These are phyloP conservation scores for Phragmatobia fuliginosa DNA, from an alignment of 2,888 invertebrate genomes.

Conservation along the genomic window DNA sequence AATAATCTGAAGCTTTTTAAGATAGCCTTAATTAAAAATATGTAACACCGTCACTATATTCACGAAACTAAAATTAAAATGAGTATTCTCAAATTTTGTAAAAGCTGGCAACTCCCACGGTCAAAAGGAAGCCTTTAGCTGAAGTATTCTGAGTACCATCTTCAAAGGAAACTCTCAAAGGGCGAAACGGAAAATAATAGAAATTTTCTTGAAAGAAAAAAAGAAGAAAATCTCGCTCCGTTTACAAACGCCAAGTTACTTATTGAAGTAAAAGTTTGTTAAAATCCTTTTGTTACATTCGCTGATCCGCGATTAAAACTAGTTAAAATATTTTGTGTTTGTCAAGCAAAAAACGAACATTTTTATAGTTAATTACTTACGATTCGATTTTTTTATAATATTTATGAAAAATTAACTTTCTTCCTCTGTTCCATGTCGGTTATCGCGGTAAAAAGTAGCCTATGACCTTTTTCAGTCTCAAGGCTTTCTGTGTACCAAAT, in stretches of 20 bases:
- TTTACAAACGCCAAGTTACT: conserved; percentile 39
- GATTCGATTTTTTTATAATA: background rate
- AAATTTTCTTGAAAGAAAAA: conserved; percentile 47
- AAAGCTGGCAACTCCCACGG: conserved; percentile 43
- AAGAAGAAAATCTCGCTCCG: conserved; percentile 19
- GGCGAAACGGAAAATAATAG: conserved; percentile 56
- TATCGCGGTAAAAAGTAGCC: no score
- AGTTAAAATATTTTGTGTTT: conserved; percentile 11
- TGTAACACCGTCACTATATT: no score
- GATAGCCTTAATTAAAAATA: no score
- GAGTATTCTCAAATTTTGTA: background rate
- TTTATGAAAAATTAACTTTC: no score
- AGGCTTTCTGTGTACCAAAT: no score
- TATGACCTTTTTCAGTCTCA: no score
- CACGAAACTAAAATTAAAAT: no score
- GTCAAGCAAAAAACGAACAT: background rate
- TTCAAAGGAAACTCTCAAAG: conserved; percentile 60
- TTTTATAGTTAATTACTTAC: background rate
- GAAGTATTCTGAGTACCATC: conserved; percentile 37
- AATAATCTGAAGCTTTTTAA: no score
- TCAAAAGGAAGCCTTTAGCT: conserved; percentile 60
- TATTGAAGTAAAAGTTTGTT: conserved; percentile 37
- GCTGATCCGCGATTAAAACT: conserved; percentile 13
- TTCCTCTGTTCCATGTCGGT: no score
- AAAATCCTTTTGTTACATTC: conserved; percentile 24